phyloP scores from a whole-genome alignment of 2,797 vertebrate species.

The Anabas testudineus region DNA sequence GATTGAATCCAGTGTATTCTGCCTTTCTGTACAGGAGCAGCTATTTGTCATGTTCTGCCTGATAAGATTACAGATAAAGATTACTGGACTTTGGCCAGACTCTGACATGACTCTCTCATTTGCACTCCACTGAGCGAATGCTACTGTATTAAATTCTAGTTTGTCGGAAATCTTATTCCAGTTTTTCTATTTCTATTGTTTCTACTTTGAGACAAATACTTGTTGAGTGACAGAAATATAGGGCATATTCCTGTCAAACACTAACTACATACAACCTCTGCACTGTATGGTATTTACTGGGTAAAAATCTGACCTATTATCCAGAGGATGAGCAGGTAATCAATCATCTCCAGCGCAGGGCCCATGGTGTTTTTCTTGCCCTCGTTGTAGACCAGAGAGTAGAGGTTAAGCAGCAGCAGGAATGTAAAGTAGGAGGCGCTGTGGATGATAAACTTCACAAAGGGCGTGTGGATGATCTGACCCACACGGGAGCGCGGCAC shows the following conservation, averaged over 20 bases:
- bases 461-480: slow-evolving; percentile 97
- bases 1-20: slow-evolving; percentile 61
- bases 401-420: slow-evolving; percentile 95
- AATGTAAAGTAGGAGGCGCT: slow-evolving; percentile 99
- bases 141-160: slow-evolving; percentile 39
- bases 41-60: slow-evolving; percentile 58
- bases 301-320: slow-evolving; percentile 90
- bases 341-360: slow-evolving; percentile 93
- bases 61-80: slow-evolving; percentile 62
- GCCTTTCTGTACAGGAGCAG: slow-evolving; percentile 46
- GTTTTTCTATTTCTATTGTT: slow-evolving; percentile 13
- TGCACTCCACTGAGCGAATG: slow-evolving; percentile 27
- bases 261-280: not conserved
- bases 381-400: slow-evolving; percentile 97
- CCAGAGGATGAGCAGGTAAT: slow-evolving; percentile 98
- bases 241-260: too few relatives aligned
- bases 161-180: slow-evolving; percentile 15
- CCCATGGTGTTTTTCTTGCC: slow-evolving; percentile 97
- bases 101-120: slow-evolving; percentile 50
- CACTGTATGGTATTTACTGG: not conserved
- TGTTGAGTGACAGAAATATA: slow-evolving; percentile 10
- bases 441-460: slow-evolving; percentile 99
- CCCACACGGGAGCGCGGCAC: slow-evolving; percentile 95
- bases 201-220: slow-evolving; percentile 17
- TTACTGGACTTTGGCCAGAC: slow-evolving; percentile 54